Base-by-base conservation (phyloP, 1,140 invertebrate species). In the Andrena cerasifolii region DNA sequence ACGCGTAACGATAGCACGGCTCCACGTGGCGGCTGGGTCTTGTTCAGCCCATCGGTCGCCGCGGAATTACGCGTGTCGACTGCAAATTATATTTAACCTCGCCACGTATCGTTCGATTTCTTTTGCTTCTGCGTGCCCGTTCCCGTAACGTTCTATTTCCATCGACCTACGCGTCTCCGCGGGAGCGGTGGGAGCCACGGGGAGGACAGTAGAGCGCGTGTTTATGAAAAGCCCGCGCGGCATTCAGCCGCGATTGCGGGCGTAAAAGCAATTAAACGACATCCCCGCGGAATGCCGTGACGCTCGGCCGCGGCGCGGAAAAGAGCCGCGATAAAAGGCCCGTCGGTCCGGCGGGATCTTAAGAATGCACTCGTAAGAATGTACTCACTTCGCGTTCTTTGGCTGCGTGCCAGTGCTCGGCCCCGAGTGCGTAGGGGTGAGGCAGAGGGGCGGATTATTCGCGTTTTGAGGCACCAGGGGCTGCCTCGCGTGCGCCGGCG, bases 351-450 rank as follows among this genome's bases (percentile, higher is more conserved):
- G 66, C 3, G 36, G 40, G 71, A 72, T 53, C 54, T 77, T 80
- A 68, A 59, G 47, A 79, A 83, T 75, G 58, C 54, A 58, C 62
- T 79, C 21, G 63, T 62, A 79, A 80, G 78, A 79, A 45, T 63
- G 40, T 87, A 96, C 96, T 97, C 93, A 97, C 97, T 97, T 97
- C 90, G 97, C 97, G 94, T 98, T 98, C 93, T 98, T 97, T 88
- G 97, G 96, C 91, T 94, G 87, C 71, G 87, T 91, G 86, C 89
- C 92, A 87, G 78, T 91, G 77, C 73, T 83, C 78, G 82, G 93
- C 89, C 63, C 88, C 84, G 83, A 90, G 90, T 87, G 93, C 89
- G 78, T 93, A 74, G 88, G 93, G 87, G 91, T 93, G 89, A 88
- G 93, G 90, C 91, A 94, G 85, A 91, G 90, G 90, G 91, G 93